These are phyloP conservation scores for Scytalopus superciliaris DNA, from an alignment of 2,113 vertebrate species.

Conservation along the genomic window DNA sequence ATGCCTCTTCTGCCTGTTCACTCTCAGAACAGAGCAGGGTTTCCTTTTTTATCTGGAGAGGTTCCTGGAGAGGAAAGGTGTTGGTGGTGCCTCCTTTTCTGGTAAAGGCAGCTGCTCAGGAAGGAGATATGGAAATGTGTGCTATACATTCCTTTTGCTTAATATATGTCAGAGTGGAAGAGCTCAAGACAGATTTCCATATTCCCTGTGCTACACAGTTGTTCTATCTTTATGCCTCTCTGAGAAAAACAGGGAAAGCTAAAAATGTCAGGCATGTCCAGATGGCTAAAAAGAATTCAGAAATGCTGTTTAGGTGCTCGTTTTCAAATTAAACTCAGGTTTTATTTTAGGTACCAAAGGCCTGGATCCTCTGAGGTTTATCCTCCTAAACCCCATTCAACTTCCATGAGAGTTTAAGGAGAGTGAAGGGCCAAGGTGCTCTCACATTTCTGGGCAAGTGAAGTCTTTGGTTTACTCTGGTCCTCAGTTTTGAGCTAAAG, in stretches of 20 bases:
- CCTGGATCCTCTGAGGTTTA: background rate
- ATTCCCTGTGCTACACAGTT: background rate
- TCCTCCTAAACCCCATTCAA: background rate
- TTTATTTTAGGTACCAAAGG: background rate
- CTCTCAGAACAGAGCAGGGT: background rate
- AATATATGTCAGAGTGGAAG: background rate
- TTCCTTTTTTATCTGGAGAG: background rate
- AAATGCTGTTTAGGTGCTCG: background rate
- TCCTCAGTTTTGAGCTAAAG: background rate
- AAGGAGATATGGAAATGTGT: background rate
- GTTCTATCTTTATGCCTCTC: conserved; percentile 17
- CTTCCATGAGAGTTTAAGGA: background rate
- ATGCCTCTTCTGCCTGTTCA: background rate
- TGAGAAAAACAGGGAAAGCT: conserved; percentile 12
- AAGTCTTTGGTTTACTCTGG: background rate
- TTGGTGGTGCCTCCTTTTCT: background rate
- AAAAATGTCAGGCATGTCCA: conserved; percentile 3
- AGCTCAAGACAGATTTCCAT: conserved; percentile 24
- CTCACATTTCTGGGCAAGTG: background rate
- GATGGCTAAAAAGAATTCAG: background rate
- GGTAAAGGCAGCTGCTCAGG: background rate
- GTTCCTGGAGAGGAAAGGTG: background rate
- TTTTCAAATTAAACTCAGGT: background rate
- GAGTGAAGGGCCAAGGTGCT: background rate
- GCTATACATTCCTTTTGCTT: background rate